Evolutionary conservation across 1,140 invertebrate species (phyloP), one percentile per base, ranked within the genome.

Genomic region (Glomeris maerens): DNA sequence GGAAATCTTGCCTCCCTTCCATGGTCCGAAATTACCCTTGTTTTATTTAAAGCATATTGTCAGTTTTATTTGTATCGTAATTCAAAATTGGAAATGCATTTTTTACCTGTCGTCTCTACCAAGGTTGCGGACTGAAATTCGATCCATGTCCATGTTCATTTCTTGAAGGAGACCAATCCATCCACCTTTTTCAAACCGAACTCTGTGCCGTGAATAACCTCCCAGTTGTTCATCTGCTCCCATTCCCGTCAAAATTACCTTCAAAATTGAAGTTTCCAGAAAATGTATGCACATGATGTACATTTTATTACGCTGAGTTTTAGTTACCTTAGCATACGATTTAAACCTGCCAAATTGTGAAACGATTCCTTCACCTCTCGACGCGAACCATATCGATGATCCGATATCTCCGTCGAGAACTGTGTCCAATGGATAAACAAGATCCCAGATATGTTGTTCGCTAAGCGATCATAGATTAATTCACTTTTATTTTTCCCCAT

Each of bases 221-320:
- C 84, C 92, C 61, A 98, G 82, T 59, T 95, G 74, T 73, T 98
- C 95, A 77, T 98, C 95, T 20, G 93, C 92, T 14, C 93, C 94
- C 73, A 88, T 89, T 25, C 94, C 93, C 59, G 87, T 68, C 41
- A 96, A 66, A 45, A 93, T 65, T n/a, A 94, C 75, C 80, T 84
- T 5, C 17, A 42, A 25, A 7, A 10, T 13, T 5, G 20, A 42
- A 42, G 17, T 21, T 42, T 42, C n/a, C n/a, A n/a, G n/a, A n/a
- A n/a, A n/a, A n/a, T n/a, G n/a, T n/a, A n/a, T n/a, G 49, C 21
- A 56, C 20, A 17, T 36, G 52, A 31, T 53, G 13, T 29, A 45
- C 17, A 49, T 49, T 23, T 54, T 28, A n/a, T 47, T 29, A 46
- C 36, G 14, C 40, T 39, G 31, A 25, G 21, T 27, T 13, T 10